Base-by-base conservation (phyloP, 1,140 invertebrate species). In the Globodera rostochiensis region DNA sequence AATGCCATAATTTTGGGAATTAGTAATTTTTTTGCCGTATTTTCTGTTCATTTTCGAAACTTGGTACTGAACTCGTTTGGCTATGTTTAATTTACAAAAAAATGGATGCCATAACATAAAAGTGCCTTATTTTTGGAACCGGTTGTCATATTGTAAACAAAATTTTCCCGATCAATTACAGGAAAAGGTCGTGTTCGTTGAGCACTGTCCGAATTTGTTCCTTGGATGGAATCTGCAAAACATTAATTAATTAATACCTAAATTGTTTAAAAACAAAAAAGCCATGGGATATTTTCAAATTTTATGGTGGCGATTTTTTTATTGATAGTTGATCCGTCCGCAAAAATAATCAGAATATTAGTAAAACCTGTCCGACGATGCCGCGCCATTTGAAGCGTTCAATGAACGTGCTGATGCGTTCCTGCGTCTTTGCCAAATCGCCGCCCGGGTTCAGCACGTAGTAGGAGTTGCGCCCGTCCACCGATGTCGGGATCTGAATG, bases 391-490 rank as follows among this genome's bases (percentile, higher is more conserved):
- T 74, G 53, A 85, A 86, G 9, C 82, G 75, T 15, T 79, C 64
- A 13, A 87, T 64, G 60, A 86, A 83, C 25, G 76, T 76, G 6
- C 49, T 25, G n/a, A 88, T 75, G 46, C 87, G 64, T 66, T 81
- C 79, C 74, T 89, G 73, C 21, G 87, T 88, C 19, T 81, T 85
- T 13, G 45, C 69, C n/a, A 88, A 71, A 83, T 89, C 85, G 4
- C 85, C 85, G 60, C 86, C 83, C n/a, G 87, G 87, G 80, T 88
- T 86, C 19, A 88, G 73, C 25, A 88, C 81, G 60, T 87, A 88
- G 53, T 80, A 88, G 15, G 86, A 83, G 45, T 86, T 89, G 21
- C 82, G 67, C 7, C 80, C 81, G 57, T 89, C 74, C 19, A 89
- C 85, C 21, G 69, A 60, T 57, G 80, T 87, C 0, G 87, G 87